Conservation (phyloP, 2,113 vertebrate species). For the Hemibates koningsi region DNA sequence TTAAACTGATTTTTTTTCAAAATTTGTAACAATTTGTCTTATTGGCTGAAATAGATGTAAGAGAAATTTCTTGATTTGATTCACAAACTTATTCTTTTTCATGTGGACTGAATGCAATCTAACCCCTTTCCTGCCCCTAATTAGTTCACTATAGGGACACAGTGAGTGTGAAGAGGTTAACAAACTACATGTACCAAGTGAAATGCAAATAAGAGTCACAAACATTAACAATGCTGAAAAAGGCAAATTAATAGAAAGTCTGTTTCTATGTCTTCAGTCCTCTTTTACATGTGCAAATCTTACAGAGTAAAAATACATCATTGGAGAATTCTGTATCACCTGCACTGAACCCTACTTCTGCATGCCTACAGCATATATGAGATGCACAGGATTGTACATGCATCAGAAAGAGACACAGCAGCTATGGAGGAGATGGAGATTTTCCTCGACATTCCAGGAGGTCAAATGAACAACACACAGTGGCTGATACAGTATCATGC, state of each 20-base stretch:
- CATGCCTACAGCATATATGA: background rate
- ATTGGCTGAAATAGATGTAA: background rate
- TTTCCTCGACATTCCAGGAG: constrained; percentile 14
- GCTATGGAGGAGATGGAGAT: background rate
- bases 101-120: background rate
- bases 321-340: background rate
- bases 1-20: background rate
- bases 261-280: background rate
- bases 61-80: background rate
- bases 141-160: background rate
- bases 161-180: background rate
- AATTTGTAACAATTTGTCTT: background rate
- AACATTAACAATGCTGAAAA: background rate
- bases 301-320: background rate
- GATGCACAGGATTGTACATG: background rate
- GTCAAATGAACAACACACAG: constrained; percentile 45
- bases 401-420: background rate
- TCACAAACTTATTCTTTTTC: background rate
- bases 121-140: background rate
- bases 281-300: background rate
- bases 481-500: constrained; percentile 38
- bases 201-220: background rate
- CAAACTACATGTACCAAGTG: background rate
- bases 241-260: background rate
- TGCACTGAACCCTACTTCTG: background rate